phyloP scores from a whole-genome alignment of 2,797 vertebrate species.

The Acrossocheilus fasciatus region DNA sequence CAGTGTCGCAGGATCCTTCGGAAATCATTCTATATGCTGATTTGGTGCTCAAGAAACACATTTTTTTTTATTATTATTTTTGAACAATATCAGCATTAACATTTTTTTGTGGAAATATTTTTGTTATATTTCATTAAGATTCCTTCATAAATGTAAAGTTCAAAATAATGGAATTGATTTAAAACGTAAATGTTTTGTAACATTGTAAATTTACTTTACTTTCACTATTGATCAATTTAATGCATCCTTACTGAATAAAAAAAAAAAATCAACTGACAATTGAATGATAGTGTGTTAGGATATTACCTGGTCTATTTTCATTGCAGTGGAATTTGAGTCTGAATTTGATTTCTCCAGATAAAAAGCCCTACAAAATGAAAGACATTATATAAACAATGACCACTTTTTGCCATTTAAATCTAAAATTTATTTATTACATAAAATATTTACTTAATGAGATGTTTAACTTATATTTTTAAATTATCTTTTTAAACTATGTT shows the following conservation, averaged over 20 bases:
- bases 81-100: not conserved
- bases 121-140: not conserved
- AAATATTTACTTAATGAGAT: not conserved
- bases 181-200: not conserved
- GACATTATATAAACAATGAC: not conserved
- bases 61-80: not conserved
- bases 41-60: not conserved
- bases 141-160: not conserved
- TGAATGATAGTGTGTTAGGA: not conserved
- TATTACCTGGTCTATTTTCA: conserved; percentile 95
- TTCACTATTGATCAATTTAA: not conserved
- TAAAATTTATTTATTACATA: not conserved
- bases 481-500: not conserved
- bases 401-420: not conserved
- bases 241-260: not conserved
- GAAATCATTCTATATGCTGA: not conserved
- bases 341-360: conserved; percentile 98
- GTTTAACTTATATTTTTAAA: not conserved
- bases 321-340: conserved; percentile 91
- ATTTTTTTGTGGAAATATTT: not conserved
- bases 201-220: not conserved
- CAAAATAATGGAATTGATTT: not conserved
- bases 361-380: conserved; percentile 83
- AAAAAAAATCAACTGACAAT: not conserved
- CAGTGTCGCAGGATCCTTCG: not conserved